A percentile compares a stretch with the other conserved stretches of the same genome.
These are phyloP conservation scores for Aspiorhynchus laticeps DNA, from an alignment of 2,113 vertebrate species.

Conservation along the genomic window DNA sequence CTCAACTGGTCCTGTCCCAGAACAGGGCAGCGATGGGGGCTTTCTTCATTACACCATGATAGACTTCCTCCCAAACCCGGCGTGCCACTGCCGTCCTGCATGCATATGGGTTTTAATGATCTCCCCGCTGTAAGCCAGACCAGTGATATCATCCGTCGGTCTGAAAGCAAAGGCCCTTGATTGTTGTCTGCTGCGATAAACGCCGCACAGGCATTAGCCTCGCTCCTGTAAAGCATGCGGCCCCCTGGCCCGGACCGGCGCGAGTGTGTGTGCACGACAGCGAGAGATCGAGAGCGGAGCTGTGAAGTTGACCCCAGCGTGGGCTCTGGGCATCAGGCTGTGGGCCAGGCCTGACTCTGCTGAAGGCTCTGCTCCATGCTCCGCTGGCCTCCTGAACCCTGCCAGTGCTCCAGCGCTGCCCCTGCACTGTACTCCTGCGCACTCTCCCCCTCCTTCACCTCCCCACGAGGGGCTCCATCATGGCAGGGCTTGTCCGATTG, in stretches of 20 bases:
- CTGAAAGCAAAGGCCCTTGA: constrained; percentile 18
- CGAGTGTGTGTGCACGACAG: not conserved
- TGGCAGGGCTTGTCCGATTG: constrained; percentile 66
- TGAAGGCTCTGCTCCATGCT: constrained; percentile 69
- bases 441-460: constrained; percentile 61
- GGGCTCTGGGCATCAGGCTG: constrained; percentile 53
- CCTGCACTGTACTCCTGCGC: constrained; percentile 70
- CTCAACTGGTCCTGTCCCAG: constrained; percentile 74
- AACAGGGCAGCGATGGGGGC: constrained; percentile 67
- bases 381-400: constrained; percentile 69
- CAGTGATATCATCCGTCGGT: constrained; percentile 28
- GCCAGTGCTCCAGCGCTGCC: constrained; percentile 66
- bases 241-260: constrained; percentile 13
- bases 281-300: constrained; percentile 4
- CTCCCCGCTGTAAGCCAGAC: constrained; percentile 34
- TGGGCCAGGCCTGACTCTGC: constrained; percentile 48
- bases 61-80: constrained; percentile 71
- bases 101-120: constrained; percentile 66
- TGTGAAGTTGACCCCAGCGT: constrained; percentile 54
- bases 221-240: constrained; percentile 23
- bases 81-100: constrained; percentile 46
- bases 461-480: constrained; percentile 47
- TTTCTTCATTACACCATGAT: constrained; percentile 74
- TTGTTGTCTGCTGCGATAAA: constrained; percentile 43
- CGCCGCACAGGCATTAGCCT: constrained; percentile 45